Conservation (phyloP, 2,888 invertebrate genomes). For the Epirrita christyi region DNA sequence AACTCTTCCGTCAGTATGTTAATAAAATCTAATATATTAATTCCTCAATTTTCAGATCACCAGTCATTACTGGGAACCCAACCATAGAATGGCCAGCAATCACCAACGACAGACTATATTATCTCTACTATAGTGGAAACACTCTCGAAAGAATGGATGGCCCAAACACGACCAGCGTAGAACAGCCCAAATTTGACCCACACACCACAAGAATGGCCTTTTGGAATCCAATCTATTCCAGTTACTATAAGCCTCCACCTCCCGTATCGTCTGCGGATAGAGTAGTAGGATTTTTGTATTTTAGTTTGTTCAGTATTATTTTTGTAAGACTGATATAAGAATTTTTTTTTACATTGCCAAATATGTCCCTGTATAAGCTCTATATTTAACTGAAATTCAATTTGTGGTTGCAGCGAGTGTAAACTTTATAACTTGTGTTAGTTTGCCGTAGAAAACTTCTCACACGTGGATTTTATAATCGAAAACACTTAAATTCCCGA, state of each 20-base stretch:
- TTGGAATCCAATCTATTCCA: conserved; percentile 53
- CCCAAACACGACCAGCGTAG: conserved; percentile 23
- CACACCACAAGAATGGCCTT: conserved; percentile 52
- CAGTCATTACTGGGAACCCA: conserved; percentile 17
- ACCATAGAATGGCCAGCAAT: conserved; percentile 45
- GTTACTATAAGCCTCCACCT: conserved; percentile 52
- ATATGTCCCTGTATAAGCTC: conserved; percentile 1
- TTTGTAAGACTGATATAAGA: conserved; percentile 44
- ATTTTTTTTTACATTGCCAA: conserved; percentile 13
- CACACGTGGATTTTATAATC: too few relatives aligned
- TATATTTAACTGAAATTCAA: not conserved
- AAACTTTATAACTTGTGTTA: too few relatives aligned
- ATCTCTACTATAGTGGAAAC: conserved; percentile 52
- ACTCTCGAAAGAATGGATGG: conserved; percentile 8
- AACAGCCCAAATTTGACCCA: conserved; percentile 50
- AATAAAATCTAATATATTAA: not conserved
- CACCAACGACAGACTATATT: conserved; percentile 39
- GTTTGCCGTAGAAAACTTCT: too few relatives aligned
- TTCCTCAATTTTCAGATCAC: conserved; percentile 24
- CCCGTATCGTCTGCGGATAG: conserved; percentile 44
- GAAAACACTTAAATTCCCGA: too few relatives aligned
- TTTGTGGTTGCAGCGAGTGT: too few relatives aligned
- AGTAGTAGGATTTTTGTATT: conserved; percentile 36
- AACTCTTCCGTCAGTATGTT: too few relatives aligned
- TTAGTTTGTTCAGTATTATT: conserved; percentile 44